Evolutionary conservation across 2,113 vertebrate genomes (phyloP), one percentile per base, ranked within the genome.

Genomic region (Apistogramma diplotaenia): DNA sequence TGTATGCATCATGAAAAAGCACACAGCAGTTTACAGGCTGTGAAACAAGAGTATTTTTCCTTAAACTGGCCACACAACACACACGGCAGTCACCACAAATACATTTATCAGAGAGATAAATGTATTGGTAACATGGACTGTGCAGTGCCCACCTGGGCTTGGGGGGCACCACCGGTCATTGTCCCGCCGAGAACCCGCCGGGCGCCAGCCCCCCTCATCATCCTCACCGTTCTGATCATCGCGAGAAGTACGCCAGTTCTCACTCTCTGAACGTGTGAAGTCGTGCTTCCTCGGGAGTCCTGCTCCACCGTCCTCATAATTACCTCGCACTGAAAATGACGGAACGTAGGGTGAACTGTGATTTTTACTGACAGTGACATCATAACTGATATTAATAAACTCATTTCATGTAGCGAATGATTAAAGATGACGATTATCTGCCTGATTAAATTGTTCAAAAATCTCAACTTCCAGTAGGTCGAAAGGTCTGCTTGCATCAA

Each of bases 161-260:
- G 96, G 96, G 53, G 97, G 96, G 19, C 97, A 96, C 97, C 97
- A 99, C 85, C 97, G 95, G 58, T 99, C 97, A 60, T 95, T 95
- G 31, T 99, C 97, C 86, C 96, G 92, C 25, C 96, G 95, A 37
- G 95, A 95, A 60, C 97, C 97, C 23, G 96, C 96, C 81, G 96
- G 93, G 62, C 96, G 90, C 98, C 97, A 97, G 74, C 95, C 97
- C 93, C 96, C 96, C 65, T 98, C 97, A 89, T 97, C 96, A 61
- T 97, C 97, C 93, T 99, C 98, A 89, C 98, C 98, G 18, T 98
- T 99, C 85, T 97, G 97, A 70, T 99, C 97, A 79, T 99, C 98
- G 61, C 98, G 96, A 89, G 96, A 95, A 82, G 95, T 95, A 46
- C 98, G 97, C 98, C 98, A 99, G 91, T 98, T 99, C 91, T 97